Evolutionary conservation across 2,797 vertebrate genomes (phyloP).

Genomic region (Parauchenoglanis ngamensis): DNA sequence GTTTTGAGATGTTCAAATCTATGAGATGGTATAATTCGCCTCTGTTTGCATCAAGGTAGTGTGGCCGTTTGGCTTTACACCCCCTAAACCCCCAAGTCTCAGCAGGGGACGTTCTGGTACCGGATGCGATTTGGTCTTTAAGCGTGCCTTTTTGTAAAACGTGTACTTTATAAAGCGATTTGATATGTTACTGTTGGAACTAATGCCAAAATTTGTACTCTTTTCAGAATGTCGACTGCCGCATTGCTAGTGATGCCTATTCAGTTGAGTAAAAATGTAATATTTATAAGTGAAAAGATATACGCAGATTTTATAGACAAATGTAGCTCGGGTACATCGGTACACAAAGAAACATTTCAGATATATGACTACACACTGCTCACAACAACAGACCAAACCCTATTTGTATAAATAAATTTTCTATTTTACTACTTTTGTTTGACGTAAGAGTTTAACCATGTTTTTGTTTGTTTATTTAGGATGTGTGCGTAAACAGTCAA

Average conservation of each 20-base stretch:
- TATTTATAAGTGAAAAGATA: slow-evolving; percentile 69
- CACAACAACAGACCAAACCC: slow-evolving; percentile 88
- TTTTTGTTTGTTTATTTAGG: slow-evolving; percentile 78
- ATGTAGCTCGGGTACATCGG: slow-evolving; percentile 49
- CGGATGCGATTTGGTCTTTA: slow-evolving; percentile 58
- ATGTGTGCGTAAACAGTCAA: slow-evolving; percentile 60
- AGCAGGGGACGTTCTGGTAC: slow-evolving; percentile 32
- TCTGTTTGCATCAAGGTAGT: slow-evolving; percentile 30
- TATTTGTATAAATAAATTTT: slow-evolving; percentile 97
- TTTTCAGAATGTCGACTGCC: slow-evolving; percentile 54
- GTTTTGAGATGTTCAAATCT: background rate
- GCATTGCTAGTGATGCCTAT: slow-evolving; percentile 56
- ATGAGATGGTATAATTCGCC: background rate
- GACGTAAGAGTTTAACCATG: slow-evolving; percentile 82
- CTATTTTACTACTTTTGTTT: slow-evolving; percentile 97
- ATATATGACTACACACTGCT: slow-evolving; percentile 85
- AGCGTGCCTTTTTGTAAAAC: slow-evolving; percentile 73
- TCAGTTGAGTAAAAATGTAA: slow-evolving; percentile 38
- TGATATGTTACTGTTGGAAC: slow-evolving; percentile 65
- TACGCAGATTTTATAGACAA: slow-evolving; percentile 54
- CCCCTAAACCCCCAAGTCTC: slow-evolving; percentile 1
- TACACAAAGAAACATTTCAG: slow-evolving; percentile 68
- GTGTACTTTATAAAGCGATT: slow-evolving; percentile 64
- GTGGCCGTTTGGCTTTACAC: slow-evolving; percentile 42
- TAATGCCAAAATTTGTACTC: slow-evolving; percentile 70